Percentiles rank a stretch among this genome's conserved stretches.
phyloP scores from a whole-genome alignment of 2,888 invertebrate genomes.

The Chromoteleia sp. region DNA sequence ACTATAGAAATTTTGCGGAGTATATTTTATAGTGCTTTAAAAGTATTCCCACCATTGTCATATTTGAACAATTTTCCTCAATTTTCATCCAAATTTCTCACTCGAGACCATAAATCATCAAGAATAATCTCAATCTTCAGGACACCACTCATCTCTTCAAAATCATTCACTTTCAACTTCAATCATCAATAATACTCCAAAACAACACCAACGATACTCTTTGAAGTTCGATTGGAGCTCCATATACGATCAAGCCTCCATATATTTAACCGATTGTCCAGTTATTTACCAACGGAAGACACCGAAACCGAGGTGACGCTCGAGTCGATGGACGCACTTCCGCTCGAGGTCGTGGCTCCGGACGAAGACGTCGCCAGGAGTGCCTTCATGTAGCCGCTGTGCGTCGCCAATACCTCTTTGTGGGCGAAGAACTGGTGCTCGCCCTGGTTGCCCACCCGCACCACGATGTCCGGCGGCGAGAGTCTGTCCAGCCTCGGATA shows the following conservation, averaged over 20 bases:
- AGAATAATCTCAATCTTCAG: no score
- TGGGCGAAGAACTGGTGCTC: slow-evolving; percentile 90
- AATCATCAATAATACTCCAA: no score
- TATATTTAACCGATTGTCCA: not conserved
- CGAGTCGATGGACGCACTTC: slow-evolving; percentile 62
- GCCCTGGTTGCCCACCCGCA: slow-evolving; percentile 88
- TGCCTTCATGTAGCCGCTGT: slow-evolving; percentile 90
- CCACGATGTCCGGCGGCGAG: slow-evolving; percentile 87
- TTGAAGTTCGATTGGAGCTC: no score
- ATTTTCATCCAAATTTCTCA: no score
- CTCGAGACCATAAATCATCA: no score
- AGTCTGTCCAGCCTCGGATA: slow-evolving; percentile 80
- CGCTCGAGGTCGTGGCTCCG: slow-evolving; percentile 62
- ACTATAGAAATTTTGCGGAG: no score
- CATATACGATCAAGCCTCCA: no score
- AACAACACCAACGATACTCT: not conserved
- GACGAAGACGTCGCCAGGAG: slow-evolving; percentile 84
- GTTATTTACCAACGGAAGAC: slow-evolving; percentile 82
- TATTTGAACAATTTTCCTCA: no score
- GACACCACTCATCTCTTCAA: no score
- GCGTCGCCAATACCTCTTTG: slow-evolving; percentile 87
- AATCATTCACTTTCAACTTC: no score
- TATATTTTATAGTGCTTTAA: no score
- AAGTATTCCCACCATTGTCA: no score
- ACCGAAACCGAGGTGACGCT: slow-evolving; percentile 81